phyloP scores from a whole-genome alignment of 1,140 invertebrate genomes.

The Drosophila micromelanica region DNA sequence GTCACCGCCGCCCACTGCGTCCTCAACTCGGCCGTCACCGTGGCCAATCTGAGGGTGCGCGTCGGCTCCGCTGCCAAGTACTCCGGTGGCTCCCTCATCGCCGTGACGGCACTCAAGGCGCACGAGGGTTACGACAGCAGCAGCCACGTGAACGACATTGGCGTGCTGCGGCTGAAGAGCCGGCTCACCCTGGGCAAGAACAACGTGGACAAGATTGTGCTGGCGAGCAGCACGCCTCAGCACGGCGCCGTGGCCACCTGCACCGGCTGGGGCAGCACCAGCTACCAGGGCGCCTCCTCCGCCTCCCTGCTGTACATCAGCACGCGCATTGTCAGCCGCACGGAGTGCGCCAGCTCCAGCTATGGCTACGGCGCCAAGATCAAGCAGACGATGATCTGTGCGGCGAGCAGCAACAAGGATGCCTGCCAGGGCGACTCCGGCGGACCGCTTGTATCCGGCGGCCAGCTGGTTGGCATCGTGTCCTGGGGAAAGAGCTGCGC shows the following conservation, averaged over 20 bases:
- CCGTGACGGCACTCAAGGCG: constrained; percentile 40
- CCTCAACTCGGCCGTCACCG: constrained; percentile 10
- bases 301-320: constrained; percentile 53
- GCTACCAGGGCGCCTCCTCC: constrained; percentile 24
- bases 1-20: constrained; percentile 65
- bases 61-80: constrained; percentile 47
- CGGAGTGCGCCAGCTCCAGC: constrained; percentile 44
- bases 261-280: constrained; percentile 84
- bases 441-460: constrained; percentile 67
- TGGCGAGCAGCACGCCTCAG: constrained; percentile 60
- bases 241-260: constrained; percentile 61
- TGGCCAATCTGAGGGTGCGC: constrained; percentile 39
- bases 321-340: constrained; percentile 53
- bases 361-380: constrained; percentile 63
- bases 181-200: constrained; percentile 64
- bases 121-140: constrained; percentile 50
- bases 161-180: constrained; percentile 83
- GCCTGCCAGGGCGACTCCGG: constrained; percentile 76
- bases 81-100: constrained; percentile 49
- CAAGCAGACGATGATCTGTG: constrained; percentile 66
- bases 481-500: constrained; percentile 68
- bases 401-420: constrained; percentile 55
- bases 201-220: constrained; percentile 79
- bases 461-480: constrained; percentile 58
- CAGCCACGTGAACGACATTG: constrained; percentile 84